Percentiles rank a stretch among this genome's conserved stretches.
phyloP scores from a whole-genome alignment of 2,113 vertebrate species.

The Diadophis punctatus region DNA sequence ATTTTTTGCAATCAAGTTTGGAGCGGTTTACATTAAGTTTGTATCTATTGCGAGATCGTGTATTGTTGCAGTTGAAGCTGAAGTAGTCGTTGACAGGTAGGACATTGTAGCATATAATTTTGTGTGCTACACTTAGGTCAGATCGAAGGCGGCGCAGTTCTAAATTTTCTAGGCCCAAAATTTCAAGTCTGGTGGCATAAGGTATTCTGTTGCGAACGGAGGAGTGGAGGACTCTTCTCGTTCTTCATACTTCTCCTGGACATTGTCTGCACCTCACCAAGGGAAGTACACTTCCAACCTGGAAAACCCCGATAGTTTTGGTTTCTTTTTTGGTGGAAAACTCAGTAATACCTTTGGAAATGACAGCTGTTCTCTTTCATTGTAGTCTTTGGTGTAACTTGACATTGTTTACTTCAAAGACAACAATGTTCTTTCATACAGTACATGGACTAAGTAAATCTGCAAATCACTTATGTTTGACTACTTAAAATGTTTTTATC shows the following conservation, averaged over 20 bases:
- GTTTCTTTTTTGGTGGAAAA: neutral
- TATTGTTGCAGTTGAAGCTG: no score
- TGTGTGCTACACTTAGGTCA: no score
- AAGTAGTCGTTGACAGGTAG: no score
- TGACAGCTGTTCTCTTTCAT: neutral
- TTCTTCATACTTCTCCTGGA: neutral
- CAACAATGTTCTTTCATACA: neutral
- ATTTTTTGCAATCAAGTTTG: no score
- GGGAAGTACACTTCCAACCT: neutral
- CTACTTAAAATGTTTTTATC: neutral
- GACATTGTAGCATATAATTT: no score
- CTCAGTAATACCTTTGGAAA: neutral
- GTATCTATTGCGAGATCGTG: no score
- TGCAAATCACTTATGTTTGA: neutral
- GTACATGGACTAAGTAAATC: neutral
- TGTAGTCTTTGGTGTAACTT: neutral
- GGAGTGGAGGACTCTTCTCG: no score
- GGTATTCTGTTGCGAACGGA: no score
- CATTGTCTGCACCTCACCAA: neutral
- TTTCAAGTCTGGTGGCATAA: no score
- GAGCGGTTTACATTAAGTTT: no score
- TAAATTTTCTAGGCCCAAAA: no score
- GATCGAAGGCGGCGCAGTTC: no score
- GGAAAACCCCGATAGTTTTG: neutral
- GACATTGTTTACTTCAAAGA: neutral